Conservation (phyloP, 2,888 invertebrate species). For the Xylota sylvarum region DNA sequence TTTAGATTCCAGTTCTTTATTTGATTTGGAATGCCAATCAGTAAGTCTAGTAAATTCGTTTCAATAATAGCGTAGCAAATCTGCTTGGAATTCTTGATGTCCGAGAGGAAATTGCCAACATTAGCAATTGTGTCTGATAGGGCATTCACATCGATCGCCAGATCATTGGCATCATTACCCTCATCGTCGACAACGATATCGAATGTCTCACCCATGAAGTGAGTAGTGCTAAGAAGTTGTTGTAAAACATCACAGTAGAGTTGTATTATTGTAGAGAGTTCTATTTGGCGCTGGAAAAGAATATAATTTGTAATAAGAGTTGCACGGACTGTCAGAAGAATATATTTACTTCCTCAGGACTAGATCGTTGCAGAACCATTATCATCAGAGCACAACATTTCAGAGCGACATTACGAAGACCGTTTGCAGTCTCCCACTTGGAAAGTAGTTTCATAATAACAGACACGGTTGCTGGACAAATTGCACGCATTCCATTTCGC, state of each 20-base stretch:
- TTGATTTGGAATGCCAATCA: slow-evolving; percentile 83
- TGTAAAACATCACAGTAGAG: slow-evolving; percentile 84
- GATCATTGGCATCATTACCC: slow-evolving; percentile 78
- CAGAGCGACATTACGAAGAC: slow-evolving; percentile 85
- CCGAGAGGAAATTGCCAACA: slow-evolving; percentile 82
- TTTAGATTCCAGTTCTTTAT: slow-evolving; percentile 83
- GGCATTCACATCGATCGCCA: slow-evolving; percentile 82
- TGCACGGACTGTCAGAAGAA: slow-evolving; percentile 9
- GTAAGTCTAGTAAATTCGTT: slow-evolving; percentile 84
- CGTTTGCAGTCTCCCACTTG: slow-evolving; percentile 83
- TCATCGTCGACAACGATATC: slow-evolving; percentile 81
- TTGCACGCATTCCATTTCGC: slow-evolving; percentile 87
- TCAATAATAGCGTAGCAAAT: slow-evolving; percentile 84
- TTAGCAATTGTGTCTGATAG: slow-evolving; percentile 83
- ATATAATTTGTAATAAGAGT: neutral
- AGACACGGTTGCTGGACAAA: slow-evolving; percentile 87
- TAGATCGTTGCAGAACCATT: slow-evolving; percentile 86
- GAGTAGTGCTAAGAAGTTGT: slow-evolving; percentile 82
- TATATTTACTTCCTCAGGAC: slow-evolving; percentile 86
- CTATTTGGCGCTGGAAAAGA: slow-evolving; percentile 86
- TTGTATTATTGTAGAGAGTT: slow-evolving; percentile 85
- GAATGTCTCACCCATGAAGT: slow-evolving; percentile 81
- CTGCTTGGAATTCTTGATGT: slow-evolving; percentile 78
- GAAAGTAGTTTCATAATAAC: slow-evolving; percentile 86
- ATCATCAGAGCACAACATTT: slow-evolving; percentile 87